phyloP scores from a whole-genome alignment of 2,888 invertebrate genomes.

The Meta bourneti region DNA sequence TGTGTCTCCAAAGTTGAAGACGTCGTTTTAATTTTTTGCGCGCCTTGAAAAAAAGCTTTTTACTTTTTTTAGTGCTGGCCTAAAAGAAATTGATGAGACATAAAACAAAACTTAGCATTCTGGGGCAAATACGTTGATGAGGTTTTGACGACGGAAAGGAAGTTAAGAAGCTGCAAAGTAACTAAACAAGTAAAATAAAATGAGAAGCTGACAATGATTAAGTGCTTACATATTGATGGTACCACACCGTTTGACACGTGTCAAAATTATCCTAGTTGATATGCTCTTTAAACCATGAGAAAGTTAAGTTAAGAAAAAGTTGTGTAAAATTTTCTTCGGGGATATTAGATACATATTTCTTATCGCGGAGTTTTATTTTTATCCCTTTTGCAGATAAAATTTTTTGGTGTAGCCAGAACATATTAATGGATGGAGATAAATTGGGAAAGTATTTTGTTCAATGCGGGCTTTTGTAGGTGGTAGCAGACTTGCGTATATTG shows the following conservation, averaged over 20 bases:
- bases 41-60: not conserved
- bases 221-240: conserved; percentile 42
- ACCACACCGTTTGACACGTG: conserved; percentile 10
- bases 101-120: conserved; percentile 2
- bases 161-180: conserved; percentile 4
- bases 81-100: not conserved
- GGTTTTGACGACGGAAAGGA: conserved; percentile 27
- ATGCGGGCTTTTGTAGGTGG: no score
- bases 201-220: conserved; percentile 47
- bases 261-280: not conserved
- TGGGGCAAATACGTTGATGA: conserved; percentile 17
- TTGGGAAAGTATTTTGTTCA: no score
- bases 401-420: not conserved
- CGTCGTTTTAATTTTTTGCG: not conserved
- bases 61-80: not conserved
- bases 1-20: not conserved
- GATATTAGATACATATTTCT: not conserved
- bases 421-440: not conserved
- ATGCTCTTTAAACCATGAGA: not conserved
- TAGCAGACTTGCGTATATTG: no score
- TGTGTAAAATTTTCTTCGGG: not conserved
- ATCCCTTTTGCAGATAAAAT: not conserved
- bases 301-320: not conserved
- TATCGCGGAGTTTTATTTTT: not conserved
- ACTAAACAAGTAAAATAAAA: not conserved